Conservation (phyloP, 2,113 vertebrate species). For the Pelecanus crispus region DNA sequence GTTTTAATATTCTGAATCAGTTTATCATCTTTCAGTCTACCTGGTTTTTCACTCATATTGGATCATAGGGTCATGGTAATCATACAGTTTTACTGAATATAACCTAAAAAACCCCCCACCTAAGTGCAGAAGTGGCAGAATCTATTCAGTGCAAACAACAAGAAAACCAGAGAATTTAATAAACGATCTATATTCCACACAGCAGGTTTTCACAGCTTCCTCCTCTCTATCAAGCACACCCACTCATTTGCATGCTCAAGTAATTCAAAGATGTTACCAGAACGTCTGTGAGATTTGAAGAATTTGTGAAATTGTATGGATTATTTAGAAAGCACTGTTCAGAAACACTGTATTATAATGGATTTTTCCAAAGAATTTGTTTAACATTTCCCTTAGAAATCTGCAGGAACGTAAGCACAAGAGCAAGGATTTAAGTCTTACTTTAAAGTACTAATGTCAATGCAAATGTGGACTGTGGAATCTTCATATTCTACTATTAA, state of each 20-base stretch:
- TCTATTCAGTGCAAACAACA: background rate
- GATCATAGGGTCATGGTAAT: background rate
- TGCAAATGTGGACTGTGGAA: background rate
- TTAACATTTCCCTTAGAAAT: background rate
- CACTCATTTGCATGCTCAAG: background rate
- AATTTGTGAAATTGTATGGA: background rate
- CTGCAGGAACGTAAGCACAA: background rate
- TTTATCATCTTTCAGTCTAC: background rate
- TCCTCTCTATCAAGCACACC: background rate
- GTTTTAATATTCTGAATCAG: background rate
- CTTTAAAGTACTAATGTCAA: background rate
- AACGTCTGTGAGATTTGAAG: background rate
- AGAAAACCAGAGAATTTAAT: background rate
- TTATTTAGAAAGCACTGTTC: background rate
- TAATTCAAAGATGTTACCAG: constrained; percentile 21
- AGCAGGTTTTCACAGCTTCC: background rate
- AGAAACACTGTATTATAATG: background rate
- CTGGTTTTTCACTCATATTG: background rate
- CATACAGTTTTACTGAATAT: background rate
- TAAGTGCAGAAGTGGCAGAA: background rate
- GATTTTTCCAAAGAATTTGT: background rate
- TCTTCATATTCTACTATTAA: background rate
- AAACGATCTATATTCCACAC: background rate
- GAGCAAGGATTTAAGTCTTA: background rate
- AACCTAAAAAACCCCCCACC: background rate